A percentile compares a stretch with the other conserved stretches of the same genome.
Evolutionary conservation across 2,888 invertebrate genomes (phyloP).

Genomic region (Zaprionus lineosus): DNA sequence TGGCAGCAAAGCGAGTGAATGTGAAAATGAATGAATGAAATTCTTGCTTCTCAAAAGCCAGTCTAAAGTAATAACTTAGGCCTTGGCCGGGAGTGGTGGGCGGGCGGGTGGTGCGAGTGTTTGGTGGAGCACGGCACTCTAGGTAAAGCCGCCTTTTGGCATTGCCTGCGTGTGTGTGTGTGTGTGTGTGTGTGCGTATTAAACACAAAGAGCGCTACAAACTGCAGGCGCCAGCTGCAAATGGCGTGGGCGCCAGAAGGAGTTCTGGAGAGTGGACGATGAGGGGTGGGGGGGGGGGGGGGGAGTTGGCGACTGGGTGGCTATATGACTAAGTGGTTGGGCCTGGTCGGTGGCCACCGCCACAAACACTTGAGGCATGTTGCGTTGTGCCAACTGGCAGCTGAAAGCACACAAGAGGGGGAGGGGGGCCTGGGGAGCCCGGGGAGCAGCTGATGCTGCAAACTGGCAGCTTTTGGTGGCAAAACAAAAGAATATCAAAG

Average conservation of each 20-base stretch:
- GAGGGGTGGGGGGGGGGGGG: neutral
- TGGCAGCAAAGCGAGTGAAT: conserved; percentile 41
- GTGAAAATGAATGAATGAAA: conserved; percentile 69
- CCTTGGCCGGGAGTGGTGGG: neutral
- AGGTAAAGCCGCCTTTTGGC: too few relatives aligned
- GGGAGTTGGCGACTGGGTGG: neutral
- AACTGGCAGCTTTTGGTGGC: conserved; percentile 34
- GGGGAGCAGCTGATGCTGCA: too few relatives aligned
- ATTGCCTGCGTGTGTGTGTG: conserved; percentile 33
- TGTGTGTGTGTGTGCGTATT: neutral
- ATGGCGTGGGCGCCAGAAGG: conserved; percentile 9
- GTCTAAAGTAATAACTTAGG: conserved; percentile 67
- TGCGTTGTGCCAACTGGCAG: conserved; percentile 46
- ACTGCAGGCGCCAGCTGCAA: conserved; percentile 62
- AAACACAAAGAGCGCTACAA: conserved; percentile 36
- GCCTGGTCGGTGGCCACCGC: conserved; percentile 21
- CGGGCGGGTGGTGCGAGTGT: neutral
- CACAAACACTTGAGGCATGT: conserved; percentile 70
- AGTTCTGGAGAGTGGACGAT: too few relatives aligned
- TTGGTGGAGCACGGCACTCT: too few relatives aligned
- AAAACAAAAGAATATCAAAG: conserved; percentile 67
- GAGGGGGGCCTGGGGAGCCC: too few relatives aligned
- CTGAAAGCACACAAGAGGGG: too few relatives aligned
- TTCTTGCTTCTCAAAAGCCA: conserved; percentile 74
- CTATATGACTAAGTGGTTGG: too few relatives aligned